Evolutionary conservation across 2,888 invertebrate species (phyloP), one percentile per base, ranked within the genome.

Genomic region (Noctua janthe): DNA sequence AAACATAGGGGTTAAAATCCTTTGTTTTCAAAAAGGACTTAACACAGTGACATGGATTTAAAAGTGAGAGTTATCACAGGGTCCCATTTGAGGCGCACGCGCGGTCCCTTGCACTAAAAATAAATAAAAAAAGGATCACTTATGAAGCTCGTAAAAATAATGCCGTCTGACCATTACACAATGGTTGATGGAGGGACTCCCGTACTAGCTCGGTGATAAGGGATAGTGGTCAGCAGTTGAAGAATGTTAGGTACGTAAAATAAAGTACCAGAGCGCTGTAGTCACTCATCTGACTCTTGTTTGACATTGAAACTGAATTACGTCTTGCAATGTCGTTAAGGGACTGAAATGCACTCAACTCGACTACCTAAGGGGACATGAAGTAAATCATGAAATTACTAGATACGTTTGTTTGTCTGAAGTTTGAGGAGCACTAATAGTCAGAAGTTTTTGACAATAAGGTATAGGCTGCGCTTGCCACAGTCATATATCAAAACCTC

Each of bases 61-160:
- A 95, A 96, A 97, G 97, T 97, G 97, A 97, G 97, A 97, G 96
- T 97, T 97, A 97, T 97, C 97, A 96, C 97, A 86, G 95, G 93
- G 94, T 92, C 94, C 96, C 97, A 97, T 97, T 97, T 97, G 95
- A 90, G 88, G 91, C 95, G 97, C 97, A 97, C 97, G 97, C 96
- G 97, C 97, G 95, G 91, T 93, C 91, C 73, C 94, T 94, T 94
- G 92, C 93, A 93, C 89, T 90, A 91, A 93, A 94, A 91, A 83
- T 67, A 88, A 91, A 91, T 93, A 93, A 91, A 91, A 75, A 93
- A 92, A 91, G 87, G 87, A 89, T 89, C 88, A 90, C 86, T 87
- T 88, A 90, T 89, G 82, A 87, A 84, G 75, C 87, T 94, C 94
- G 94, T 96, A 95, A 96, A 95, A 94, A 92, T 94, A 92, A 93